Evolutionary conservation across 2,888 invertebrate genomes (phyloP).

Genomic region (Dilophus febrilis): DNA sequence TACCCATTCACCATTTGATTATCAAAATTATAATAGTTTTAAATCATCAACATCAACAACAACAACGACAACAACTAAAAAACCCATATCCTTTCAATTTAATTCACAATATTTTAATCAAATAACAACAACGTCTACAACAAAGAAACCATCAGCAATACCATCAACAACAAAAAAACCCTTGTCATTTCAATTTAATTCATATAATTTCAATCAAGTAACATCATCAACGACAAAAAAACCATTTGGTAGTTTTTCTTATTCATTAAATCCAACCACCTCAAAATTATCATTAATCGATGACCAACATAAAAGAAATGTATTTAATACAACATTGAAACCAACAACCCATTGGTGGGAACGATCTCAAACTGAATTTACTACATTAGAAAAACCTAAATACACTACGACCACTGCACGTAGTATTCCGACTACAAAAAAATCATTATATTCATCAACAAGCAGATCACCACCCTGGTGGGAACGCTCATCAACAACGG

Average conservation of each 20-base stretch:
- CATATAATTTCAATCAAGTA: background rate
- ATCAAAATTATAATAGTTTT: background rate
- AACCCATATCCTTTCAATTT: no score
- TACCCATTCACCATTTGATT: background rate
- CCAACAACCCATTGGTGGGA: background rate
- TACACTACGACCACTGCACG: no score
- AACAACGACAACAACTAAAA: background rate
- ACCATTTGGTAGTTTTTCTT: background rate
- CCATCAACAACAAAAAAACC: background rate
- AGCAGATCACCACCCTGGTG: background rate
- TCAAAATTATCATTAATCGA: background rate
- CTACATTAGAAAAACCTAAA: no score
- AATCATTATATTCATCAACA: no score
- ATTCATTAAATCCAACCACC: background rate
- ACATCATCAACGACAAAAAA: background rate
- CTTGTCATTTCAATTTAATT: no score
- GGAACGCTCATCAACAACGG: background rate
- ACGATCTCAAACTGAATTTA: background rate
- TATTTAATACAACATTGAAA: background rate
- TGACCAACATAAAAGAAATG: background rate
- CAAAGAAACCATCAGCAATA: background rate
- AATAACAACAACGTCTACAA: background rate
- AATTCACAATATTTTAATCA: background rate
- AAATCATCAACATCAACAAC: background rate
- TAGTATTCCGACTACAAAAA: no score